A percentile compares a stretch with the other conserved stretches of the same genome.
Evolutionary conservation across 2,797 vertebrate species (phyloP).

Genomic region (Clarias fuscus): DNA sequence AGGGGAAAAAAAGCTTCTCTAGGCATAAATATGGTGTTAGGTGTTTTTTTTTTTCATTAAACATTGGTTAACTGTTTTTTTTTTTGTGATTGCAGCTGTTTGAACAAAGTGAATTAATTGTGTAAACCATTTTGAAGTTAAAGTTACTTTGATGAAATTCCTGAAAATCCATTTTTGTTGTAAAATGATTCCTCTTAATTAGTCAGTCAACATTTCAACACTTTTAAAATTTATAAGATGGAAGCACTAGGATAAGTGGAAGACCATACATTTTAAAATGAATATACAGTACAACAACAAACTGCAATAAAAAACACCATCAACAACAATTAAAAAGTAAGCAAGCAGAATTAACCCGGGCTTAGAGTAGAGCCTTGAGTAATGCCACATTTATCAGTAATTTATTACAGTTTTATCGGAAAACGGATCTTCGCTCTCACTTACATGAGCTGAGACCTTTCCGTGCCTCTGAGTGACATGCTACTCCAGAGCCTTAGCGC

Average conservation of each 20-base stretch:
- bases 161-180: background rate
- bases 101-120: background rate
- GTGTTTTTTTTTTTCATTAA: background rate
- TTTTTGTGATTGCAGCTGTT: background rate
- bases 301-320: background rate
- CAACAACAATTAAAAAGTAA: background rate
- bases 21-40: background rate
- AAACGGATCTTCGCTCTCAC: background rate
- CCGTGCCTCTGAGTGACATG: slow-evolving; percentile 61
- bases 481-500: slow-evolving; percentile 65
- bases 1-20: background rate
- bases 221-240: background rate
- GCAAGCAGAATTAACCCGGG: background rate
- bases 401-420: slow-evolving; percentile 9
- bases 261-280: background rate
- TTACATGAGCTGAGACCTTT: background rate
- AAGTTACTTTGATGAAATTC: background rate
- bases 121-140: background rate
- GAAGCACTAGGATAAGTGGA: background rate
- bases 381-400: background rate
- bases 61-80: background rate
- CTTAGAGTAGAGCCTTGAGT: slow-evolving; percentile 49
- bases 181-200: background rate
- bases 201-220: background rate
- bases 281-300: background rate